Evolutionary conservation across 2,797 vertebrate genomes (phyloP).

Genomic region (Artibeus lituratus): DNA sequence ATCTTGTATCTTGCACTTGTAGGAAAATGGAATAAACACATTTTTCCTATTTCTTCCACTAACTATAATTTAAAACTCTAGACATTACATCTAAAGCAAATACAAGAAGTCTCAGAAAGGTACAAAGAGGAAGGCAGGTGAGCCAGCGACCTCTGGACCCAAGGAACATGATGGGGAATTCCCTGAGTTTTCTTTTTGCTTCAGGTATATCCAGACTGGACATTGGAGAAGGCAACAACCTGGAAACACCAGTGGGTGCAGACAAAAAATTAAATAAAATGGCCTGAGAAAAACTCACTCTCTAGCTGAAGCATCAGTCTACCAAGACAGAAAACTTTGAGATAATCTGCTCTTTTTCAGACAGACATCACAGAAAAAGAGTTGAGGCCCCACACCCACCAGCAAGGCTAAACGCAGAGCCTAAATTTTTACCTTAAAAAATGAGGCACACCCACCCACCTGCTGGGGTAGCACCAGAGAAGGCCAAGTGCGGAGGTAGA

Average conservation of each 20-base stretch:
- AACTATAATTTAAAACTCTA: neutral
- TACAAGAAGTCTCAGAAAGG: neutral
- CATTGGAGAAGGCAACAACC: neutral
- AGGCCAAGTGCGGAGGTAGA: neutral
- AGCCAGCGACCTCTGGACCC: neutral
- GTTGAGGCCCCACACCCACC: neutral
- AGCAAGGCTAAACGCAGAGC: neutral
- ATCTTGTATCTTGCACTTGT: neutral
- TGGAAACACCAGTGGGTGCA: neutral
- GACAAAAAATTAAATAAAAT: neutral
- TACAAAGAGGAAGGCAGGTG: neutral
- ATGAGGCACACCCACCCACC: neutral
- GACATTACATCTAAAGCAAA: neutral
- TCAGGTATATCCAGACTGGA: neutral
- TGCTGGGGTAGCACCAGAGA: neutral
- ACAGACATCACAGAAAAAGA: neutral
- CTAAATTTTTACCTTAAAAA: neutral
- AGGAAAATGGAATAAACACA: neutral
- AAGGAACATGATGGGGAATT: neutral
- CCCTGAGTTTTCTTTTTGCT: neutral
- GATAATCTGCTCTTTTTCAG: neutral
- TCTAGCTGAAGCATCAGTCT: neutral
- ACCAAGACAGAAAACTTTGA: neutral
- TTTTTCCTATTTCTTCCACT: neutral
- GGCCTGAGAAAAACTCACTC: neutral